Evolutionary conservation across 1,140 invertebrate genomes (phyloP), one percentile per base, ranked within the genome.

Genomic region (Helicoverpa zea): DNA sequence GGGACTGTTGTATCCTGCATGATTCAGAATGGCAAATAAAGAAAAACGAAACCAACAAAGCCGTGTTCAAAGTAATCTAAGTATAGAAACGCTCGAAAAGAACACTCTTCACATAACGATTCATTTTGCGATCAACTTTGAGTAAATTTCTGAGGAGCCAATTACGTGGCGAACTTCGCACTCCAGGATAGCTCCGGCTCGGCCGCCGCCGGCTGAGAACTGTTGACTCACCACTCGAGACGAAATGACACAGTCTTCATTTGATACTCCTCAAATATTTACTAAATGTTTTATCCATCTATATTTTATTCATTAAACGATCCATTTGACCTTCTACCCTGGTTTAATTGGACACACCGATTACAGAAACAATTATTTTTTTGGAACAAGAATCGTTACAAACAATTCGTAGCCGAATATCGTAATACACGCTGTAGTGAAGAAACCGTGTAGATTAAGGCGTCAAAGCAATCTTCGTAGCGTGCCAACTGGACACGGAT

Each of bases 341-440:
- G 88, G 86, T 91, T 92, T 90, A 82, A 79, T 85, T 82, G 78
- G 63, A 80, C 73, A 64, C 66, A 29, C 68, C 83, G 86, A 88
- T 89, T 87, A 87, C 75, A 86, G 63, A 86, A 83, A 89, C 86
- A 88, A 85, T 87, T 79, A 80, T 83, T 86, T 77, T 61, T 81
- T 23, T 64, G 30, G n/a, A n/a, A 66, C 30, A 13, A 43, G 30
- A 10, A 64, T 10, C 23, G 54, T 47, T 59, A 43, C 14, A 13
- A 23, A 47, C 49, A 49, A 72, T 52, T 30, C 13, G 5, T 29
- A 63, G 68, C 43, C 9, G 35, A 30, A 12, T 30, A 59, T 56
- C 64, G 52, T 63, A 35, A 56, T 14, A 52, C 70, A 47, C 13
- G 16, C 11, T 79, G 75, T 79, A 66, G 64, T 74, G 59, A 49